Base-by-base conservation (phyloP, 1,140 invertebrate genomes). In the Tetragnatha versicolor region DNA sequence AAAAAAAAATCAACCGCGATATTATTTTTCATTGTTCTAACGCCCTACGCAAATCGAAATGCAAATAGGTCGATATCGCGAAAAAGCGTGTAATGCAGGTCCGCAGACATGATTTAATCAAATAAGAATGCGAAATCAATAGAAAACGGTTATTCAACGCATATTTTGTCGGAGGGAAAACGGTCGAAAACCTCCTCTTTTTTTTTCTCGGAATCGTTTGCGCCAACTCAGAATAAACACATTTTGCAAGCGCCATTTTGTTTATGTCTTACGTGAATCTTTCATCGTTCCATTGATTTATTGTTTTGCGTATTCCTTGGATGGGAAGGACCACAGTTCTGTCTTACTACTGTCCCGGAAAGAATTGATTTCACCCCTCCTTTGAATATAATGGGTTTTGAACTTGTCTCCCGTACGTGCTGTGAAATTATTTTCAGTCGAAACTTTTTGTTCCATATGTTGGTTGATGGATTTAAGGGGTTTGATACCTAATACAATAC, bases 241-340 rank as follows among this genome's bases (percentile, higher is more conserved):
- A 68, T 68, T 68, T 31, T 68, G 63, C 35, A 27, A 33, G 31
- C 63, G 27, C 39, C 42, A 49, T 68, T 63, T 68, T 68, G 63
- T 49, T 47, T 68, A 47, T 68, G 27, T 49, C 45, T 68, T 47
- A 45, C 63, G 33, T 25, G 33, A 63, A 68, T 68, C 42, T 68
- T 68, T 68, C 63, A 68, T 68, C 39, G 39, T 68, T 49, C 10
- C 39, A 68, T 68, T 49, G 63, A 68, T 68, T 68, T 68, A 49
- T 68, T 49, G 45, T 68, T 68, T n/a, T 45, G 39, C 49, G 63
- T 42, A 63, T 27, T 68, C 42, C 63, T 7, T 6, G 29, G 33
- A 14, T 37, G 58, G 10, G 7, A 22, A 22, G 33, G 25, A 63
- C 37, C 20, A 58, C 42, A n/a, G 22, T 27, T 20, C 49, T 49